These are phyloP conservation scores for Chamaetylas fuelleborni DNA, from an alignment of 2,113 vertebrate genomes.

Conservation along the genomic window DNA sequence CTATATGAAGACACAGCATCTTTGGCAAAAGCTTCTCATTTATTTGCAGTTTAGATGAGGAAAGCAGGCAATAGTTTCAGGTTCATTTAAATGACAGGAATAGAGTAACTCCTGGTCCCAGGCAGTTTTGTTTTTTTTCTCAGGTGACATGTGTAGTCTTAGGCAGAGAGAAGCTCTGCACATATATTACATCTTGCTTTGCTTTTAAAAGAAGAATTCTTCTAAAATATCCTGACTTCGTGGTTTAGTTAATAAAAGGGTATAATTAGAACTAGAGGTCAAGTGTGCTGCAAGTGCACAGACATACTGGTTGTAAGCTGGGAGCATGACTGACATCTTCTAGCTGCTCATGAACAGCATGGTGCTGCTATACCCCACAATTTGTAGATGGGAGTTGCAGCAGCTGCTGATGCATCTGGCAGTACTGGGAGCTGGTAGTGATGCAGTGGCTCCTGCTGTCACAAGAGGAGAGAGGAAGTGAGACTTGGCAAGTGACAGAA, in stretches of 20 bases:
- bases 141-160: not conserved
- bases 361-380: not conserved
- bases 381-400: not conserved
- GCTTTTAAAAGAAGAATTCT: not conserved
- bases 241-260: not conserved
- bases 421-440: not conserved
- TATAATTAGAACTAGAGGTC: slow-evolving; percentile 5
- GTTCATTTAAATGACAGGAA: not conserved
- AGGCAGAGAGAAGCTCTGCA: not conserved
- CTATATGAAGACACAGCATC: rapidly evolving
- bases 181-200: not conserved
- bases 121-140: not conserved
- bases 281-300: not conserved
- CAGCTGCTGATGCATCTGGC: not conserved
- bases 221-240: not conserved
- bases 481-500: not conserved
- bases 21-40: not conserved
- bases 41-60: not conserved
- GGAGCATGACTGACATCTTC: not conserved
- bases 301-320: not conserved
- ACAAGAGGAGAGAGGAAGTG: not conserved
- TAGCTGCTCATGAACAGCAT: not conserved
- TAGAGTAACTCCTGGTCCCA: not conserved
- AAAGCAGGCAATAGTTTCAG: not conserved
- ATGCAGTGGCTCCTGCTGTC: not conserved